Evolutionary conservation across 2,888 invertebrate species (phyloP).

Genomic region (Erannis defoliaria): DNA sequence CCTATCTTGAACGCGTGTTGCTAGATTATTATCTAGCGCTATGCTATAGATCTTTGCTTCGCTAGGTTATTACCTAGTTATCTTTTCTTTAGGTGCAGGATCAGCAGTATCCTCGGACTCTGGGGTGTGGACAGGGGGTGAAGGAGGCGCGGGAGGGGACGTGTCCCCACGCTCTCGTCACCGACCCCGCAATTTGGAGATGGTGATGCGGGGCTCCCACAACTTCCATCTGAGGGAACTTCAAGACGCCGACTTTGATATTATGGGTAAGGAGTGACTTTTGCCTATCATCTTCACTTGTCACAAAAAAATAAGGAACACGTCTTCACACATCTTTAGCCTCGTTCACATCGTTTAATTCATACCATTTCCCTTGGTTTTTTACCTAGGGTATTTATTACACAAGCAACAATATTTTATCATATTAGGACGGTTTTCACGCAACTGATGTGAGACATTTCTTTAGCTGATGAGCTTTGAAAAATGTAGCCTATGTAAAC

Average conservation of each 20-base stretch:
- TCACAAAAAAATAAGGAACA: too few relatives aligned
- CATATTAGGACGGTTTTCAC: too few relatives aligned
- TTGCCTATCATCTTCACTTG: neutral
- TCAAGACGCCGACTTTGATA: slow-evolving; percentile 78
- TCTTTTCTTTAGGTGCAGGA: slow-evolving; percentile 64
- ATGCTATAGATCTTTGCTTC: too few relatives aligned
- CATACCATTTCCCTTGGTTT: too few relatives aligned
- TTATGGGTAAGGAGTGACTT: slow-evolving; percentile 71
- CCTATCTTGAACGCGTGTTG: too few relatives aligned
- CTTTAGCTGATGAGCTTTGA: neutral
- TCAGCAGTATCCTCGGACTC: slow-evolving; percentile 89
- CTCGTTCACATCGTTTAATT: neutral
- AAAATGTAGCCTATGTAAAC: neutral
- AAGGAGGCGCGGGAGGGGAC: slow-evolving; percentile 61
- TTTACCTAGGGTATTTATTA: too few relatives aligned
- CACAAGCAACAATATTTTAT: too few relatives aligned
- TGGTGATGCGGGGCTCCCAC: slow-evolving; percentile 91
- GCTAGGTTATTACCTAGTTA: neutral
- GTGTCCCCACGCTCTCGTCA: slow-evolving; percentile 76
- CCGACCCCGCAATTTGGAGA: slow-evolving; percentile 90
- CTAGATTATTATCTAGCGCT: too few relatives aligned
- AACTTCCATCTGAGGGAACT: slow-evolving; percentile 92
- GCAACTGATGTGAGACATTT: too few relatives aligned
- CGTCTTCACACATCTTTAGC: too few relatives aligned
- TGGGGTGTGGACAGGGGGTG: slow-evolving; percentile 85